phyloP scores from a whole-genome alignment of 1,140 invertebrate genomes.

The Chelonus insularis region DNA sequence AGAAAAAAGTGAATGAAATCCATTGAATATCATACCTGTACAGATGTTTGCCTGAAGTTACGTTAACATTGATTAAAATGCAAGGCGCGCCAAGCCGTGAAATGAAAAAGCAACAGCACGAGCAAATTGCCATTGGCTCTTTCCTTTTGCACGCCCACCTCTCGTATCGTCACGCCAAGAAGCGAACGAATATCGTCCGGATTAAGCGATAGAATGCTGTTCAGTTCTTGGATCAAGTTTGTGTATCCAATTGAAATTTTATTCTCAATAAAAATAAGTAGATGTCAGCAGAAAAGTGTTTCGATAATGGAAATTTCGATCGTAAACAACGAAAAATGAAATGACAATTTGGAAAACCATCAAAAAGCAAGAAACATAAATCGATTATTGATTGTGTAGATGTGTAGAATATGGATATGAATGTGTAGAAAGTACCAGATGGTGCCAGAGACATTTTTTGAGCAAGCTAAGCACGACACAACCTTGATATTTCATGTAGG shows the following conservation, averaged over 20 bases:
- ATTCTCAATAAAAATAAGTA: constrained; percentile 2
- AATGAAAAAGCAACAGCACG: constrained; percentile 31
- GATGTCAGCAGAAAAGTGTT: not conserved
- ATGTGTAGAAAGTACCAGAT: not conserved
- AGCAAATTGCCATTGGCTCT: constrained; percentile 29
- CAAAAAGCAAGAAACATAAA: not conserved
- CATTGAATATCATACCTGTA: constrained; percentile 20
- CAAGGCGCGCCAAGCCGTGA: constrained; percentile 27
- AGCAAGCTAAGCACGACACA: not conserved
- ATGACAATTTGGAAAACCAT: not conserved
- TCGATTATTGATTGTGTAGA: not conserved
- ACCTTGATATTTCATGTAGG: constrained; percentile 24
- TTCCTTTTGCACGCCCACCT: not conserved
- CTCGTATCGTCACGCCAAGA: constrained; percentile 3
- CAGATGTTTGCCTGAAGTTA: constrained; percentile 23
- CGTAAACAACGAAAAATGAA: not conserved
- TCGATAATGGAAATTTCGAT: not conserved
- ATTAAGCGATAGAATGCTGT: constrained; percentile 13
- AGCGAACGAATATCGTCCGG: constrained; percentile 5
- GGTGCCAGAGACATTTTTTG: not conserved
- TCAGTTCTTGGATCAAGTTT: constrained; percentile 5
- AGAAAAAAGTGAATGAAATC: not conserved
- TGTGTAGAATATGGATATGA: not conserved
- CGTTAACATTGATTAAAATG: constrained; percentile 32
- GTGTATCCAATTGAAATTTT: constrained; percentile 23